These are phyloP conservation scores for Calameuta pallipes DNA, from an alignment of 2,888 invertebrate genomes.

Conservation along the genomic window DNA sequence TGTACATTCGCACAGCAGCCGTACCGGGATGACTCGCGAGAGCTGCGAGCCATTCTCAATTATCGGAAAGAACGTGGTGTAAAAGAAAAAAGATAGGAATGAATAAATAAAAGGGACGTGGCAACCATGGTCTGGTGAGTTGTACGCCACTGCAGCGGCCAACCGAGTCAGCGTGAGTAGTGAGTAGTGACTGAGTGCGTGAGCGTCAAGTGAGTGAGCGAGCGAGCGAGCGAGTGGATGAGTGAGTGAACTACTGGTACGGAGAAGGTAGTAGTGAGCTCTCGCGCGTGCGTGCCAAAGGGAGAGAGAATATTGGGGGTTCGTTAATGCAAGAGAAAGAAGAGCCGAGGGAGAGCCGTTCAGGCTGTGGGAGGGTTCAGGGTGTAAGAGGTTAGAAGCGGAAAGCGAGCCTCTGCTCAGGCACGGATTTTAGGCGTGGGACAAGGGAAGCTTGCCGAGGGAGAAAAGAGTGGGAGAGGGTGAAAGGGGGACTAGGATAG, in stretches of 20 bases:
- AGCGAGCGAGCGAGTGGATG: neutral
- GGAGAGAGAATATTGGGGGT: neutral
- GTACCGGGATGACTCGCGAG: neutral
- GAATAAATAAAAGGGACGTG: slow-evolving; percentile 23
- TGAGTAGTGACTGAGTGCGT: neutral
- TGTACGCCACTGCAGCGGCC: slow-evolving; percentile 2
- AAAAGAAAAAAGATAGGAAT: slow-evolving; percentile 5
- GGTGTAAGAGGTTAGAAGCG: neutral
- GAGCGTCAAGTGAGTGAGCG: slow-evolving; percentile 1
- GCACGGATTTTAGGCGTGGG: slow-evolving; percentile 33
- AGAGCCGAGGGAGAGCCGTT: slow-evolving; percentile 25
- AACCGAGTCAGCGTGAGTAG: neutral
- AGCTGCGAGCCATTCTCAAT: slow-evolving; percentile 2
- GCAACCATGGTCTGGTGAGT: slow-evolving; percentile 17
- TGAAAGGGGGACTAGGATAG: neutral
- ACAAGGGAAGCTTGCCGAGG: slow-evolving; percentile 28
- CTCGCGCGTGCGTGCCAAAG: slow-evolving; percentile 35
- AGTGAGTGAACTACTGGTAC: neutral
- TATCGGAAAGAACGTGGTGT: slow-evolving; percentile 11
- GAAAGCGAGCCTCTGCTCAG: neutral
- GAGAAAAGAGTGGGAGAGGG: slow-evolving; percentile 23
- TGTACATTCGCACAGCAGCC: neutral
- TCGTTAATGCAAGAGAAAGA: slow-evolving; percentile 7
- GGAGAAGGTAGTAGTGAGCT: slow-evolving; percentile 25
- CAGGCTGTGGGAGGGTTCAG: slow-evolving; percentile 12